These are phyloP conservation scores for Excalfactoria chinensis DNA, from an alignment of 2,113 vertebrate genomes.

Conservation along the genomic window DNA sequence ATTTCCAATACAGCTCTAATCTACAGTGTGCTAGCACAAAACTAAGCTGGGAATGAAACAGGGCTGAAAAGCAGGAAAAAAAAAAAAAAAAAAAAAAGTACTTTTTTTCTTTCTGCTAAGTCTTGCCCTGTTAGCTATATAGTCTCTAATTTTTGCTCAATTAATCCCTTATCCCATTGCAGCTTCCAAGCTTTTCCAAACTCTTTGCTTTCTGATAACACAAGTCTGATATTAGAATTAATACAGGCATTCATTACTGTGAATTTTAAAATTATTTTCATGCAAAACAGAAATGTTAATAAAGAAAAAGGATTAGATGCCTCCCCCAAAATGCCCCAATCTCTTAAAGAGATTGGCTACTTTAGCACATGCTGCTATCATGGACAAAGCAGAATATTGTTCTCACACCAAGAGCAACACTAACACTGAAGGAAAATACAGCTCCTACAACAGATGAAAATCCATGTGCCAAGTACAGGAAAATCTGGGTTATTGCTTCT, in stretches of 20 bases:
- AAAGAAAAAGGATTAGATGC: background rate
- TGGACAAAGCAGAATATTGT: background rate
- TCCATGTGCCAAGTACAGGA: background rate
- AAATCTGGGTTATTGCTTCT: background rate
- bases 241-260: background rate
- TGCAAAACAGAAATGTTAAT: background rate
- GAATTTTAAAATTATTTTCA: constrained; percentile 23
- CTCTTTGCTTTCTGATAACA: background rate
- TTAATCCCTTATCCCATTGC: background rate
- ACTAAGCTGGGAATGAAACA: background rate
- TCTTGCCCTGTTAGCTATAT: background rate
- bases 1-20: background rate
- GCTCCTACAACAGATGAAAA: background rate
- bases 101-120: background rate
- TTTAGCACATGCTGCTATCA: background rate
- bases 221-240: background rate
- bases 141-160: background rate
- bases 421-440: background rate
- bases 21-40: background rate
- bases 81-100: too few relatives aligned
- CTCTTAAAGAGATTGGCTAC: background rate
- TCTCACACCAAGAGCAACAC: background rate
- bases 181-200: background rate
- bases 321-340: background rate
- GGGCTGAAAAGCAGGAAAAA: background rate